Evolutionary conservation across 1,140 invertebrate species (phyloP).

Genomic region (Diprion similis): DNA sequence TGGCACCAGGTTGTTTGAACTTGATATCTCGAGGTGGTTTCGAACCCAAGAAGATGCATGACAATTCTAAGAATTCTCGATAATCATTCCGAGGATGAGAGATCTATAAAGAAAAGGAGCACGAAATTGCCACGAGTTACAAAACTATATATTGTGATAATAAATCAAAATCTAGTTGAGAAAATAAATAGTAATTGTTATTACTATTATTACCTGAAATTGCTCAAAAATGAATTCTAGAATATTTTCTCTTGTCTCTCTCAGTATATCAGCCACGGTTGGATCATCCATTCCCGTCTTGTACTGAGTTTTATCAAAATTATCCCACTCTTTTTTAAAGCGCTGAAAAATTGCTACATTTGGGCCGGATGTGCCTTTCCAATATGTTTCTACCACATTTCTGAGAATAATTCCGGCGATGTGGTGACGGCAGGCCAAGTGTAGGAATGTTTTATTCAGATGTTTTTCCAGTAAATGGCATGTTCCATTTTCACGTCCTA

Average conservation of each 20-base stretch:
- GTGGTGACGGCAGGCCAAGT: constrained; percentile 29
- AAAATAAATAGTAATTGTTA: too few species aligned
- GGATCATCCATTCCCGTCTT: constrained; percentile 17
- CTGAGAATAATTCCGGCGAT: constrained; percentile 30
- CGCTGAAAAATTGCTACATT: constrained; percentile 28
- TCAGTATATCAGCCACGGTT: constrained; percentile 17
- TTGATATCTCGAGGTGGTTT: constrained; percentile 31
- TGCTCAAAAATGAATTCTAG: constrained; percentile 21
- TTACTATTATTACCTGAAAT: constrained; percentile 16
- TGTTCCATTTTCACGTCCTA: constrained; percentile 36
- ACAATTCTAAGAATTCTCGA: constrained; percentile 49
- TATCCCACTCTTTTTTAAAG: constrained; percentile 26
- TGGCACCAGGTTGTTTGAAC: constrained; percentile 50
- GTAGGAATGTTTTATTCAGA: constrained; percentile 23
- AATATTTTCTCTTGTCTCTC: constrained; percentile 24
- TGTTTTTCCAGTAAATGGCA: constrained; percentile 37
- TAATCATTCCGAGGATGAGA: constrained; percentile 45
- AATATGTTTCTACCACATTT: constrained; percentile 25
- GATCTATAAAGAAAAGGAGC: too few species aligned
- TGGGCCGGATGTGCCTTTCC: constrained; percentile 19
- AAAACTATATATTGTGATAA: too few species aligned
- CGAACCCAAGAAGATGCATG: constrained; percentile 45
- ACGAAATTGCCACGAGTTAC: too few species aligned
- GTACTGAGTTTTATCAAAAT: constrained; percentile 19
- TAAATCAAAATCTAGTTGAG: too few species aligned